Base-by-base conservation (phyloP, 2,888 invertebrate genomes). In the Hirtodrosophila confusa region DNA sequence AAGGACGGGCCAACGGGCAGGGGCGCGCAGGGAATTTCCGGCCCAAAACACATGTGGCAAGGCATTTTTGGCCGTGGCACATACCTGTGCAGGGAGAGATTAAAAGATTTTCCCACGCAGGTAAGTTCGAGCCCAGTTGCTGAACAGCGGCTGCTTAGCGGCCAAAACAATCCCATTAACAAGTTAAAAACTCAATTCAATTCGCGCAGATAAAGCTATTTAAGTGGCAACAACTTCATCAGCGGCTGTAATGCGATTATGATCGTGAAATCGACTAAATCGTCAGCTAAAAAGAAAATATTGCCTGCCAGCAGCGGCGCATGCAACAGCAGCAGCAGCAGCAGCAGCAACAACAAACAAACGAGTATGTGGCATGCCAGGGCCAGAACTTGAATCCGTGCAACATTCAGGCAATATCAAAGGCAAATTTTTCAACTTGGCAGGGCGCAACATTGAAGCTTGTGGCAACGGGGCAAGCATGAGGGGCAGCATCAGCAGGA, bases 401-500 rank as follows among this genome's bases (percentile, higher is more conserved):
- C 70, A 56, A 63, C 40, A 56, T 63, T 37, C 62, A 57, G 56
- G 29, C 83, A 60, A 78, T 80, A 83, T 86, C 83, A 86, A 75
- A 80, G 80, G 86, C 84, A 80, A 83, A 86, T 83, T 83, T 82
- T 69, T 85, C 74, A 82, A 71, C 44, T 57, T 67, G 69, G 50
- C 79, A 60, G 51, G 12, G 39, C 54, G 49, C 63, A 67, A 56
- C 31, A 9, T 8, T 31, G 31, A 27, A 2, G 27, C n/a, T 27
- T 63, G 11, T 12, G 27, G 40, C 41, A 27, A 12, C 11, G 48
- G 54, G 27, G 39, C 44, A 37, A 50, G 48, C 57, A 45, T 3
- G 3, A 31, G 7, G n/a, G 4, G 50, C n/a, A n/a, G 72, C 72
- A 49, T 51, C 54, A 50, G 40, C 44, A 41, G 57, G n/a, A n/a